These are phyloP conservation scores for Anarrhichthys ocellatus DNA, from an alignment of 2,113 vertebrate genomes.

Conservation along the genomic window DNA sequence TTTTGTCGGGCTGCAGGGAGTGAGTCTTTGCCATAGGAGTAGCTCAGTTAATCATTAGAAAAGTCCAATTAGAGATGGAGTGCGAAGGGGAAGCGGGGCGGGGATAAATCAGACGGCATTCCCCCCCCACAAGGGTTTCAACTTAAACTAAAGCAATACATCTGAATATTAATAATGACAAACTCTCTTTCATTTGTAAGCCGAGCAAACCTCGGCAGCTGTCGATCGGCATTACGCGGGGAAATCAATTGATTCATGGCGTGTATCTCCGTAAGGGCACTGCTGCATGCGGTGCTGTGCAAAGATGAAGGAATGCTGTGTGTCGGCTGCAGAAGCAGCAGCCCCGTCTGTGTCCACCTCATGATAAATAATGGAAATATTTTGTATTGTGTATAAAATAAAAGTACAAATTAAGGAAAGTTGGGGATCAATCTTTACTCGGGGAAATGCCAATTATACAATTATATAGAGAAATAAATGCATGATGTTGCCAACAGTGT, in stretches of 20 bases:
- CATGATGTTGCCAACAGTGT: not conserved
- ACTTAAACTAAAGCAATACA: conserved; percentile 70
- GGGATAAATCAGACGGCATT: conserved; percentile 68
- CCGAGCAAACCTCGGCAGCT: conserved; percentile 49
- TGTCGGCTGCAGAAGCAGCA: not conserved
- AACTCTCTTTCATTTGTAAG: conserved; percentile 65
- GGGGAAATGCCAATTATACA: not conserved
- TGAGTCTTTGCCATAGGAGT: conserved; percentile 48
- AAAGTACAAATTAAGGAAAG: conserved; percentile 10
- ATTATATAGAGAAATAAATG: not conserved
- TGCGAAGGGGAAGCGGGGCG: conserved; percentile 43
- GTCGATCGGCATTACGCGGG: conserved; percentile 66
- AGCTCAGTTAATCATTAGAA: conserved; percentile 75
- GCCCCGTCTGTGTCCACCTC: conserved; percentile 16
- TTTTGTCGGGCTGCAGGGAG: conserved; percentile 37
- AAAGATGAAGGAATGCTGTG: conserved; percentile 9
- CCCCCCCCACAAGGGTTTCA: conserved; percentile 58
- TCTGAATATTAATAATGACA: conserved; percentile 79
- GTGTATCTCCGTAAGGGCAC: not conserved
- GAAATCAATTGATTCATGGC: conserved; percentile 62
- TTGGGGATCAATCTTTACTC: not conserved
- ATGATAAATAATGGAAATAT: not conserved
- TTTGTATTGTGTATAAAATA: not conserved
- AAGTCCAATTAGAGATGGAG: conserved; percentile 78
- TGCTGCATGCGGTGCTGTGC: not conserved